These are phyloP conservation scores for Heloderma charlesbogerti DNA, from an alignment of 2,113 vertebrate genomes.

Conservation along the genomic window DNA sequence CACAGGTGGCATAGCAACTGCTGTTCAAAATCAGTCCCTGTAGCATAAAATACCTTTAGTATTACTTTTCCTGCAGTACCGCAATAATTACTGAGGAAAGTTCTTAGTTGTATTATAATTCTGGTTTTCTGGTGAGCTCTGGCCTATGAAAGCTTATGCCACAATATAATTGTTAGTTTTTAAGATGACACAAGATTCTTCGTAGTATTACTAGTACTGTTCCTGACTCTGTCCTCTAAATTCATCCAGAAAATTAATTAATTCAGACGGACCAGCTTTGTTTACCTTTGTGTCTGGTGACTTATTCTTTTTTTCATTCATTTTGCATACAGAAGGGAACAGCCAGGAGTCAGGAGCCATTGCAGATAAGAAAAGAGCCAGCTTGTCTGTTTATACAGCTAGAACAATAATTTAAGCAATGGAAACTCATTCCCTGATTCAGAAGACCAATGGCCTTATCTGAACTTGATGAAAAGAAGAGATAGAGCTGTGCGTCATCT, in stretches of 20 bases:
- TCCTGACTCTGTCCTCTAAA: neutral
- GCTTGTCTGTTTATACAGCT: neutral
- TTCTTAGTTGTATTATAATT: neutral
- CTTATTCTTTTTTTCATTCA: neutral
- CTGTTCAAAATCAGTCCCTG: neutral
- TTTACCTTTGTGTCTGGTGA: neutral
- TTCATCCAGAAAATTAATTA: neutral
- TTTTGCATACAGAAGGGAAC: neutral
- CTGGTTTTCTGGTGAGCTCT: neutral
- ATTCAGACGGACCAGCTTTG: neutral
- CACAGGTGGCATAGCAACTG: neutral
- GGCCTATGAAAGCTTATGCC: neutral
- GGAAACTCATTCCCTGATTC: too few species aligned
- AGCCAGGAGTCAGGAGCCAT: neutral
- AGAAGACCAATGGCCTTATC: too few species aligned
- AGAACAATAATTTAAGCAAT: neutral
- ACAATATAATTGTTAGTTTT: neutral
- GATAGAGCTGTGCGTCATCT: too few species aligned
- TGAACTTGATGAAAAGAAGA: too few species aligned
- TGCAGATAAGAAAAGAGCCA: neutral
- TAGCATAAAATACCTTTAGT: neutral
- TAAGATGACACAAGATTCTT: neutral
- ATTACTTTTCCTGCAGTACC: too few species aligned
- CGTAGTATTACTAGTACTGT: neutral
- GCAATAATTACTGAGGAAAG: neutral